Percentiles rank a stretch among this genome's conserved stretches.
Conservation (phyloP, 2,797 vertebrate genomes). For the Buphagus erythrorhynchus region DNA sequence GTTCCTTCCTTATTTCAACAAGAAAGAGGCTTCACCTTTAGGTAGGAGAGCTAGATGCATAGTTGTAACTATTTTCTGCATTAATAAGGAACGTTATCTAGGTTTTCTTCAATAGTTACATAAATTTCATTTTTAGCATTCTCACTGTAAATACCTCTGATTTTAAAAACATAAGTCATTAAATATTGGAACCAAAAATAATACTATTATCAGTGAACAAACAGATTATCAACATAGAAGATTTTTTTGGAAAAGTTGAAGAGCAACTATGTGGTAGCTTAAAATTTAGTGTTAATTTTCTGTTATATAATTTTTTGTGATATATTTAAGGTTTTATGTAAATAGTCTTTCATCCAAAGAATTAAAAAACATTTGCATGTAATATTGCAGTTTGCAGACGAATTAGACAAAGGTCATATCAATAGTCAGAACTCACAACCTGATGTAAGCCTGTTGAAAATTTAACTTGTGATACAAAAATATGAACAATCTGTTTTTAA, state of each 20-base stretch:
- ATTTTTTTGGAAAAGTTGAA: rapidly evolving
- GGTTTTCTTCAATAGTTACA: background rate
- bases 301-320: background rate
- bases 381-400: background rate
- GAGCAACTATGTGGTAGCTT: background rate
- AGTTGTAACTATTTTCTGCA: background rate
- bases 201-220: background rate
- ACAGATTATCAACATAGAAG: background rate
- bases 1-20: background rate
- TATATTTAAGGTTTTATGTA: background rate
- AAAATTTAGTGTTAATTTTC: background rate
- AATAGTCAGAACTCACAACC: background rate
- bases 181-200: background rate
- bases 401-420: background rate
- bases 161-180: background rate
- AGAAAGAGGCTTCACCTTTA: background rate
- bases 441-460: background rate
- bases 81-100: background rate
- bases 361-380: background rate
- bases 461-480: background rate
- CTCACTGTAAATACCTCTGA: background rate
- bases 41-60: background rate
- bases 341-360: background rate
- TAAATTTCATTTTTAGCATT: background rate
- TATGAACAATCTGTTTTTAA: background rate